These are phyloP conservation scores for Melinaea menophilus DNA, from an alignment of 2,888 invertebrate species.

Conservation along the genomic window DNA sequence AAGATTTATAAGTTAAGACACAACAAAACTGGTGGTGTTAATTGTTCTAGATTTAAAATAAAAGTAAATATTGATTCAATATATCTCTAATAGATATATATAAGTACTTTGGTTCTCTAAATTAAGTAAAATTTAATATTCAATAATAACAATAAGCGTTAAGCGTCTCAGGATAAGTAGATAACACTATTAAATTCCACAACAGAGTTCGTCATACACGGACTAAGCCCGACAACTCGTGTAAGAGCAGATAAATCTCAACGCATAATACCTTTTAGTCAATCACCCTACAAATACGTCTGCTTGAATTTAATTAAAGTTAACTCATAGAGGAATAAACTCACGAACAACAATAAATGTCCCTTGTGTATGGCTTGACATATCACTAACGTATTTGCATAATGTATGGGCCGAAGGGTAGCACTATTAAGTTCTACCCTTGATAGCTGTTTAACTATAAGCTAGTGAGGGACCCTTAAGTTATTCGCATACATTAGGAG, in stretches of 20 bases:
- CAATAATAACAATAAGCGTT: not conserved
- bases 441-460: constrained; percentile 73
- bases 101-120: too few relatives aligned
- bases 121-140: too few relatives aligned
- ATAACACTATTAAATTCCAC: constrained; percentile 8
- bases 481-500: constrained; percentile 74
- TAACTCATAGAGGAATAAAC: constrained; percentile 76
- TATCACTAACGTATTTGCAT: constrained; percentile 77
- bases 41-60: too few relatives aligned
- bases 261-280: constrained; percentile 66
- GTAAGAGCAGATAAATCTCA: constrained; percentile 63
- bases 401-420: constrained; percentile 70
- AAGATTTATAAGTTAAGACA: too few relatives aligned
- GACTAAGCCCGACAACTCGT: constrained; percentile 6
- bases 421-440: constrained; percentile 71
- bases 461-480: constrained; percentile 61
- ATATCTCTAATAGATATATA: too few relatives aligned
- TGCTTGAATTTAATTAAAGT: constrained; percentile 76
- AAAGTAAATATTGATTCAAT: too few relatives aligned
- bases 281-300: constrained; percentile 71
- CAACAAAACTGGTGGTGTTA: too few relatives aligned
- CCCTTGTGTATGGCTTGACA: constrained; percentile 73
- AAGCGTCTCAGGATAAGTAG: not conserved
- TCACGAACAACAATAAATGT: constrained; percentile 74
- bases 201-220: constrained; percentile 2